Evolutionary conservation across 2,888 invertebrate genomes (phyloP).

Genomic region (Cerceris rybyensis): DNA sequence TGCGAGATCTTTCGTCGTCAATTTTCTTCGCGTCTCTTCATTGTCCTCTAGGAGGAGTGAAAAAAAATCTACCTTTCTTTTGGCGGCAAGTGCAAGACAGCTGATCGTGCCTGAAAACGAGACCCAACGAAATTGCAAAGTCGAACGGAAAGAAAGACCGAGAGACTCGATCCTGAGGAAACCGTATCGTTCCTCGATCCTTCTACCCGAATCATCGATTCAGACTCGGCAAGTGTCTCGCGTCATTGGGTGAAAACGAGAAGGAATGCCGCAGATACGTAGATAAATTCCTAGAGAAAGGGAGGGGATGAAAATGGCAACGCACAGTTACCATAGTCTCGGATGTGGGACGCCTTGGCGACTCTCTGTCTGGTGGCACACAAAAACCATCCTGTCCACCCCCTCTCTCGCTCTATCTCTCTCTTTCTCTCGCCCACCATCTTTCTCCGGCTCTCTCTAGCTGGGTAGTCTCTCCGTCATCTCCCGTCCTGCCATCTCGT

Average conservation of each 20-base stretch:
- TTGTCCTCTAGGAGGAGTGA: too few species aligned
- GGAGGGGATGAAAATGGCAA: slow-evolving; percentile 10
- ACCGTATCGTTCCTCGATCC: not conserved
- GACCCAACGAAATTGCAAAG: not conserved
- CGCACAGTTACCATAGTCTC: slow-evolving; percentile 26
- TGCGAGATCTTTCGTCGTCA: too few species aligned
- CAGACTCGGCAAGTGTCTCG: not conserved
- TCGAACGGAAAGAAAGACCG: not conserved
- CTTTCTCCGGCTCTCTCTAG: not conserved
- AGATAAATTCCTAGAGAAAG: not conserved
- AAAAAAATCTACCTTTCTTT: too few species aligned
- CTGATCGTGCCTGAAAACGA: not conserved
- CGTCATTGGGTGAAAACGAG: not conserved
- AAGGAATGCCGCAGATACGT: not conserved
- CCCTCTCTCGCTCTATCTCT: not conserved
- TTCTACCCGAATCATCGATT: not conserved
- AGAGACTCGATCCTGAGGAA: not conserved
- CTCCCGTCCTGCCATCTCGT: not conserved
- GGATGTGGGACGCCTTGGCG: slow-evolving; percentile 68
- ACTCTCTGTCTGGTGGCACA: slow-evolving; percentile 66
- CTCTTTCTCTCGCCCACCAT: not conserved
- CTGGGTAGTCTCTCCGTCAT: not conserved
- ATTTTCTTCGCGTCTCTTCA: too few species aligned
- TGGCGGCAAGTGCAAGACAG: too few species aligned
- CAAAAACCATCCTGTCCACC: slow-evolving; percentile 53